Conservation (phyloP, 2,888 invertebrate genomes). For the Latrodectus elegans region DNA sequence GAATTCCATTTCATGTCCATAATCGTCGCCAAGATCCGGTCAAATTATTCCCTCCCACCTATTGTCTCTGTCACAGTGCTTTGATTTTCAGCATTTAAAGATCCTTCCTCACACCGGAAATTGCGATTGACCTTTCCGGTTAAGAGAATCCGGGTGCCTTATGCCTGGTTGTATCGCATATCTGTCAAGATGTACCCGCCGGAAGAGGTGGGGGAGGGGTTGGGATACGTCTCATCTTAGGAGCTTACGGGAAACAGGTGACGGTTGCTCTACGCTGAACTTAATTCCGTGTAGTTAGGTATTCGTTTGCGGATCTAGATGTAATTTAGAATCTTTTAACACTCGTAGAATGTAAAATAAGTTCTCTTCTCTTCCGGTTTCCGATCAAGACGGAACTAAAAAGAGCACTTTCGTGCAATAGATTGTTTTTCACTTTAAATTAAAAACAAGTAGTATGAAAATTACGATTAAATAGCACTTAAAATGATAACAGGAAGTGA, state of each 20-base stretch:
- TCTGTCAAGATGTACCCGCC: neutral
- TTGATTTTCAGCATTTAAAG: constrained; percentile 19
- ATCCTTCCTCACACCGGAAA: constrained; percentile 21
- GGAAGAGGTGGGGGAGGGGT: neutral
- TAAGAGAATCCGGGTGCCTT: constrained; percentile 35
- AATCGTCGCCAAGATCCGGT: neutral
- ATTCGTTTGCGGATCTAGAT: constrained; percentile 1
- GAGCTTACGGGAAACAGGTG: neutral
- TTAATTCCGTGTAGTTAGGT: neutral
- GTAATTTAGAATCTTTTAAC: neutral
- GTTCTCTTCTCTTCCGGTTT: neutral
- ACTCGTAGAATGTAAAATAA: neutral
- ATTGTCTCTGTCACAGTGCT: constrained; percentile 42
- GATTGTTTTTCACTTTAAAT: too few relatives aligned
- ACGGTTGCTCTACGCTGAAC: neutral
- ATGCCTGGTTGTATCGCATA: neutral
- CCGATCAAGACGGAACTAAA: neutral
- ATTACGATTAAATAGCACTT: too few relatives aligned
- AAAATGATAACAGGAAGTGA: too few relatives aligned
- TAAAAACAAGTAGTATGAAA: too few relatives aligned
- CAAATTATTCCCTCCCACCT: constrained; percentile 4
- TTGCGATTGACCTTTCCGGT: constrained; percentile 45
- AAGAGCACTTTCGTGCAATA: neutral
- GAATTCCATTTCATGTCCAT: neutral
- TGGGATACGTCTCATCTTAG: neutral